Conservation (phyloP, 1,140 invertebrate species). For the Lucilia cuprina region DNA sequence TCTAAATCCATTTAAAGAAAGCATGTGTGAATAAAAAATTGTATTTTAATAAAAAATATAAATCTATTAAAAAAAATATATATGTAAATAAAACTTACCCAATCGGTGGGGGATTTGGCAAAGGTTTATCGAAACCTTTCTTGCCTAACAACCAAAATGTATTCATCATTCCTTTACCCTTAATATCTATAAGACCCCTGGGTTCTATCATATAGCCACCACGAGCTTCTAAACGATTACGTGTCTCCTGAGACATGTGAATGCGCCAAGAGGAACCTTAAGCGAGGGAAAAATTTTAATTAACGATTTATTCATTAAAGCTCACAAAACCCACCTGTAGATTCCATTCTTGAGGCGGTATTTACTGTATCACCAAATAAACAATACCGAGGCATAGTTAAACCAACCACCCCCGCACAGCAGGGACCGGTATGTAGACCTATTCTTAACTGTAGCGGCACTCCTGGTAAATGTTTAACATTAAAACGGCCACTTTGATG, state of each 20-base stretch:
- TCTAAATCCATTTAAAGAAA: constrained; percentile 36
- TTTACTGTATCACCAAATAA: constrained; percentile 90
- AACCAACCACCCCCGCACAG: constrained; percentile 77
- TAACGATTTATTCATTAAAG: constrained; percentile 51
- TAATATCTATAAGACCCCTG: constrained; percentile 74
- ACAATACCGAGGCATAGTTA: constrained; percentile 79
- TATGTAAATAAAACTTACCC: no score
- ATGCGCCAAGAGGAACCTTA: constrained; percentile 82
- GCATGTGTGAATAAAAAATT: constrained; percentile 5
- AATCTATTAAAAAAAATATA: not conserved
- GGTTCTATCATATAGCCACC: constrained; percentile 69
- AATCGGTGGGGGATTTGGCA: constrained; percentile 80
- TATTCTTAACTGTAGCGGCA: constrained; percentile 70
- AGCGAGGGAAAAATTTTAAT: not conserved
- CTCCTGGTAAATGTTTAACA: constrained; percentile 67
- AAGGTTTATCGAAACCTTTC: constrained; percentile 83
- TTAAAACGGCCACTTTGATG: constrained; percentile 81
- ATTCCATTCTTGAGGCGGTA: constrained; percentile 83
- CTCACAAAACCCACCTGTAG: constrained; percentile 54
- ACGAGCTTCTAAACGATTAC: constrained; percentile 74
- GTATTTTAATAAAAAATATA: not conserved
- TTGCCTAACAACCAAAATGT: constrained; percentile 85
- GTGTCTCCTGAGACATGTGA: constrained; percentile 80
- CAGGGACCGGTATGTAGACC: constrained; percentile 80
- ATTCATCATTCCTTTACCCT: constrained; percentile 88